Conservation (phyloP, 2,888 invertebrate genomes). For the Acleris laterana region DNA sequence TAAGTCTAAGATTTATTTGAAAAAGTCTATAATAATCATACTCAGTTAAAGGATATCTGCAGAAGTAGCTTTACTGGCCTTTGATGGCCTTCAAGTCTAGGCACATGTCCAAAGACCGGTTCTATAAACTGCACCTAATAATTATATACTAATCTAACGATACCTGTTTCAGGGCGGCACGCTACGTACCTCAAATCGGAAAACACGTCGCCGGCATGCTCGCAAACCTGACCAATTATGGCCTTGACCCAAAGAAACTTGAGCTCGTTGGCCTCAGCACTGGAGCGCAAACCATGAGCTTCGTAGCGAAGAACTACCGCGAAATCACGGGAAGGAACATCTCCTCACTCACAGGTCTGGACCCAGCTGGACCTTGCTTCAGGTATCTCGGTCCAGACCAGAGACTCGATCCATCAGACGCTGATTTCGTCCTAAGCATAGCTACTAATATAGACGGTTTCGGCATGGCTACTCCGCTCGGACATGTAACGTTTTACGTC, state of each 20-base stretch:
- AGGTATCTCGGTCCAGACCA: constrained; percentile 60
- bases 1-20: no score
- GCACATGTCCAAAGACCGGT: no score
- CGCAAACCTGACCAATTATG: constrained; percentile 51
- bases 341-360: constrained; percentile 59
- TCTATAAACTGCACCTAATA: no score
- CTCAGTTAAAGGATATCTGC: no score
- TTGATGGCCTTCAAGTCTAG: no score
- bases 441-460: constrained; percentile 66
- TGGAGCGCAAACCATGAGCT: constrained; percentile 67
- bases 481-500: constrained; percentile 69
- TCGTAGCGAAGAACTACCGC: constrained; percentile 62
- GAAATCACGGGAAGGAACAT: constrained; percentile 58
- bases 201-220: constrained; percentile 65
- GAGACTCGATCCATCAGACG: constrained; percentile 62
- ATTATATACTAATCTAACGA: not conserved
- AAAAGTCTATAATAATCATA: not conserved
- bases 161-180: constrained; percentile 57
- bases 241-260: constrained; percentile 61
- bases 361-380: constrained; percentile 71
- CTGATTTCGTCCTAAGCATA: constrained; percentile 65
- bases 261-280: constrained; percentile 66
- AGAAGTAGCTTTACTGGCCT: no score
- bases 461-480: constrained; percentile 67
- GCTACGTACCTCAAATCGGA: constrained; percentile 58